phyloP scores from a whole-genome alignment of 2,888 invertebrate genomes.

The Drosophila phalerata region DNA sequence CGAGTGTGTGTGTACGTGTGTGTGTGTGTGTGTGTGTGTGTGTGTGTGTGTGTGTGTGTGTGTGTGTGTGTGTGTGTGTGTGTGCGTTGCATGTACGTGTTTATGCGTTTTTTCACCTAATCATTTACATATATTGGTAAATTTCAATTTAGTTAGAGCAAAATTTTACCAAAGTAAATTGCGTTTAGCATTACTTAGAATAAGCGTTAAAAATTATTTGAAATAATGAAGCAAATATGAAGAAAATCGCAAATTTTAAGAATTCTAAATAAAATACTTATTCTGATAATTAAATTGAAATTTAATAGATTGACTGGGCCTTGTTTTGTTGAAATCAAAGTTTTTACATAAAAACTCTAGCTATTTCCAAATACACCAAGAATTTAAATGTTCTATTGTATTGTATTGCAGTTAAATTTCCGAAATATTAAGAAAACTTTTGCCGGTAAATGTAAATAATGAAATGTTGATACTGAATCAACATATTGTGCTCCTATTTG shows the following conservation, averaged over 20 bases:
- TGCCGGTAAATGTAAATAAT: neutral
- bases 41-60: constrained; percentile 3
- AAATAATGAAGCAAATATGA: no score
- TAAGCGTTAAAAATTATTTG: no score
- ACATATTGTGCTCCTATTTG: neutral
- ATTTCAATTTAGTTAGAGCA: neutral
- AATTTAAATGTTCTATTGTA: no score
- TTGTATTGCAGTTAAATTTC: neutral
- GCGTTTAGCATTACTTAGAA: no score
- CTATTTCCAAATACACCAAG: no score
- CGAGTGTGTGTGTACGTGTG: neutral
- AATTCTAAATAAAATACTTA: no score
- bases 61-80: constrained; percentile 1
- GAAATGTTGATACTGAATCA: neutral
- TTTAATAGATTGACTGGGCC: no score
- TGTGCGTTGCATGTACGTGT: neutral
- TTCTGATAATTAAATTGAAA: no score
- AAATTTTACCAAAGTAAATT: fast-evolving
- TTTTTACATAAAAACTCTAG: neutral
- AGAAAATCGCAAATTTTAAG: no score
- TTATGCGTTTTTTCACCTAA: constrained; percentile 61
- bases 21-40: constrained; percentile 1
- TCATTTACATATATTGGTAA: constrained; percentile 65
- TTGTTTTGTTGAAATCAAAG: neutral
- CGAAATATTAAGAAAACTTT: neutral